Evolutionary conservation across 2,888 invertebrate species (phyloP), one percentile per base, ranked within the genome.

Genomic region (Schizaphis graminum): DNA sequence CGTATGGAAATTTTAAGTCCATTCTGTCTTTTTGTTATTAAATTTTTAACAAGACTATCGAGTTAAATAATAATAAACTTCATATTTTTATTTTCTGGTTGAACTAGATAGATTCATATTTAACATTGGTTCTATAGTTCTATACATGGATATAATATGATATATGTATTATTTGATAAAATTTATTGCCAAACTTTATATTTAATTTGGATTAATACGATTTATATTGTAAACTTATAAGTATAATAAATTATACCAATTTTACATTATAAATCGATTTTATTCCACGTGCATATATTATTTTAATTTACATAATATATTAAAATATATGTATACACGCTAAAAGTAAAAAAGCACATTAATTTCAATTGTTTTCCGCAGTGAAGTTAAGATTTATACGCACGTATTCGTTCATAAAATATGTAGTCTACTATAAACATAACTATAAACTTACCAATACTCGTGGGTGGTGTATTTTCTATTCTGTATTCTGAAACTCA

Each of bases 291-390:
- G 67, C 67, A 67, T 35, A 11, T 24, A 35, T 90, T 67, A 49
- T 67, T 35, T 28, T 67, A 47, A 90, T 90, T 90, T 90, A 67
- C 67, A 67, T 77, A 67, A 13, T 35, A 77, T 77, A 77, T 67
- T 35, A 67, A 67, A 35, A 35, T 41, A 77, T 77, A 77, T 21
- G 35, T 61, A 47, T 35, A n/a, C 35, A 61, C 28, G 47, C 1
- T 44, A 61, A 61, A 28, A 16, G 57, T 89, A 61, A 89, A 90
- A 67, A 49, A 49, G 0, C 49, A 67, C 90, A 67, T 90, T 67
- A 89, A 56, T 89, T 89, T 44, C 89, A 61, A 89, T 90, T 49
- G 61, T 89, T 49, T 35, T 90, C 49, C 24, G 67, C 5, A 21
- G 77, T 77, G 35, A 67, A 67, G 67, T 67, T 67, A 77, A 77